A percentile compares a stretch with the other conserved stretches of the same genome.
phyloP scores from a whole-genome alignment of 1,140 invertebrate genomes.

The Drosophila azteca region DNA sequence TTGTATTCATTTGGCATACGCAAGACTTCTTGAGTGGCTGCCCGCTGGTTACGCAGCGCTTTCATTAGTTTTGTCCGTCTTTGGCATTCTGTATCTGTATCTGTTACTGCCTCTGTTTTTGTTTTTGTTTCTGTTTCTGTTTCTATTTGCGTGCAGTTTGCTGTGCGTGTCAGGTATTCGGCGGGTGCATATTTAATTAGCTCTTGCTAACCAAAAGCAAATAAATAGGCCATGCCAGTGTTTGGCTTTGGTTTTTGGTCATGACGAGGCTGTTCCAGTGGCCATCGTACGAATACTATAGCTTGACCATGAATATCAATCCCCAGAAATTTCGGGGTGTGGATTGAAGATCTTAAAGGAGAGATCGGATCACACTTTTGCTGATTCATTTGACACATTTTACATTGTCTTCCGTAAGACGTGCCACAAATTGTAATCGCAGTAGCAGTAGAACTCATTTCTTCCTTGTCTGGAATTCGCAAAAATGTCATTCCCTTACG shows the following conservation, averaged over 20 bases:
- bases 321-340: not conserved
- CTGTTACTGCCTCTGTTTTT: constrained; percentile 7
- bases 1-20: constrained; percentile 22
- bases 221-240: constrained; percentile 60
- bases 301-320: constrained; percentile 19
- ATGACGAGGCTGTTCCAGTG: constrained; percentile 51
- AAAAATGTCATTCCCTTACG: too few species aligned
- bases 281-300: constrained; percentile 15
- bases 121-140: constrained; percentile 22
- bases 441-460: too few species aligned
- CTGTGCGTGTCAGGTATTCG: constrained; percentile 34
- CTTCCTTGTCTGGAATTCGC: too few species aligned
- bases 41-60: constrained; percentile 64
- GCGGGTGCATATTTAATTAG: constrained; percentile 71
- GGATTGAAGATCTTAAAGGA: not conserved
- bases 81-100: constrained; percentile 38
- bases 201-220: constrained; percentile 48
- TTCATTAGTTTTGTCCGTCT: constrained; percentile 56
- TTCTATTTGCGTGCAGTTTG: constrained; percentile 37
- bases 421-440: too few species aligned
- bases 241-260: constrained; percentile 12
- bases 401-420: too few species aligned
- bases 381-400: too few species aligned
- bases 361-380: not conserved
- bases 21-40: constrained; percentile 40